phyloP scores from a whole-genome alignment of 2,113 vertebrate genomes.

The Hylia prasina region DNA sequence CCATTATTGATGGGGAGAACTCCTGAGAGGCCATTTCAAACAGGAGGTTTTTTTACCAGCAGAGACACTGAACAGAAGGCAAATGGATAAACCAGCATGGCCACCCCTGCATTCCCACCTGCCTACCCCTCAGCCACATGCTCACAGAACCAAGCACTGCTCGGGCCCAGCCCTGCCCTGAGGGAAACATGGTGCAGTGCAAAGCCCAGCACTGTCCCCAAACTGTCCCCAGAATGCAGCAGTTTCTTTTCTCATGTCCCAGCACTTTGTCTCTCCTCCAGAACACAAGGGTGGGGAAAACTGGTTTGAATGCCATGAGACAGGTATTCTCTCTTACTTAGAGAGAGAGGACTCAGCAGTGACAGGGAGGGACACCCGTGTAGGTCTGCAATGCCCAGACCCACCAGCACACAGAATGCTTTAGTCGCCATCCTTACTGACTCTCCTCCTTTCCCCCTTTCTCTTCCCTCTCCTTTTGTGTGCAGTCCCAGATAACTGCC shows the following conservation, averaged over 20 bases:
- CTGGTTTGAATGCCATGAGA: background rate
- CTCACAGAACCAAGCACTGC: accelerated
- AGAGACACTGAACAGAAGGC: background rate
- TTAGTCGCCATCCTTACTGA: slow-evolving; percentile 65
- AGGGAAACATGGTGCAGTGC: background rate
- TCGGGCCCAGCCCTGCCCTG: background rate
- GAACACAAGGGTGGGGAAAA: background rate
- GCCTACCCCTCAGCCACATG: background rate
- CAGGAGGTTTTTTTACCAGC: background rate
- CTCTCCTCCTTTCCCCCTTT: background rate
- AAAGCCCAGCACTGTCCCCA: background rate
- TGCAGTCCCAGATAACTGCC: slow-evolving; percentile 90
- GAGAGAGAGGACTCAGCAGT: background rate
- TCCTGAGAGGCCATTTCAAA: background rate
- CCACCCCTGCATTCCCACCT: background rate
- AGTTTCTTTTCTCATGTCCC: background rate
- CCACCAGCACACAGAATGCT: slow-evolving; percentile 69
- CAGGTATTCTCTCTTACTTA: background rate
- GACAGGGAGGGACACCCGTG: slow-evolving; percentile 44
- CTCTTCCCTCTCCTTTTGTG: background rate
- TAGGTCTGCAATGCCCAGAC: slow-evolving; percentile 67
- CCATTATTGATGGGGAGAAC: accelerated
- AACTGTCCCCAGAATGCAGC: background rate
- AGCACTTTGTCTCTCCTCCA: background rate
- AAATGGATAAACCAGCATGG: accelerated